These are phyloP conservation scores for Tylochromis polylepis DNA, from an alignment of 2,113 vertebrate genomes.

Conservation along the genomic window DNA sequence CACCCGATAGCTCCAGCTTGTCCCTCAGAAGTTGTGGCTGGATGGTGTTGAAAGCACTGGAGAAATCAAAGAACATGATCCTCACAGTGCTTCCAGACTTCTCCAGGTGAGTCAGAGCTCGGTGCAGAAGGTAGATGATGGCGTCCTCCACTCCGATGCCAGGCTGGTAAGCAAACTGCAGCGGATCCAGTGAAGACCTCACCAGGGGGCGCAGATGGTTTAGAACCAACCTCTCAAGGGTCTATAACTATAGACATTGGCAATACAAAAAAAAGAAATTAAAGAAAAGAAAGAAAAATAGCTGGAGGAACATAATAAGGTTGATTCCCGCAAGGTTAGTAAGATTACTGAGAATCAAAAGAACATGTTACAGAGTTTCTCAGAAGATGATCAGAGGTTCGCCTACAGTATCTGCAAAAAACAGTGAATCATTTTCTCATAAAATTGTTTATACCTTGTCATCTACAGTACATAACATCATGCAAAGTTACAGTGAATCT, in stretches of 20 bases:
- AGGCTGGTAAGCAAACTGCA: too few species aligned
- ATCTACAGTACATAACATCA: background rate
- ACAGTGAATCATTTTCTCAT: background rate
- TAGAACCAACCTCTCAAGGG: too few species aligned
- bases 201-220: too few species aligned
- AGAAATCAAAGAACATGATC: too few species aligned
- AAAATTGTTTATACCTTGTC: background rate
- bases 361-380: background rate
- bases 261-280: background rate
- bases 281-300: background rate
- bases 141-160: too few species aligned
- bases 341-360: background rate
- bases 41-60: too few species aligned
- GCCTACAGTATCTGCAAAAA: background rate
- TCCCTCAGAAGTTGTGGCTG: too few species aligned
- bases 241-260: background rate
- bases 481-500: background rate
- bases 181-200: too few species aligned
- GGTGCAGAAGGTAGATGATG: too few species aligned
- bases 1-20: too few species aligned
- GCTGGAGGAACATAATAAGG: background rate
- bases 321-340: background rate
- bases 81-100: too few species aligned
- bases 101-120: too few species aligned
- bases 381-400: background rate